Evolutionary conservation across 2,888 invertebrate genomes (phyloP), one percentile per base, ranked within the genome.

Genomic region (Callinectes sapidus): DNA sequence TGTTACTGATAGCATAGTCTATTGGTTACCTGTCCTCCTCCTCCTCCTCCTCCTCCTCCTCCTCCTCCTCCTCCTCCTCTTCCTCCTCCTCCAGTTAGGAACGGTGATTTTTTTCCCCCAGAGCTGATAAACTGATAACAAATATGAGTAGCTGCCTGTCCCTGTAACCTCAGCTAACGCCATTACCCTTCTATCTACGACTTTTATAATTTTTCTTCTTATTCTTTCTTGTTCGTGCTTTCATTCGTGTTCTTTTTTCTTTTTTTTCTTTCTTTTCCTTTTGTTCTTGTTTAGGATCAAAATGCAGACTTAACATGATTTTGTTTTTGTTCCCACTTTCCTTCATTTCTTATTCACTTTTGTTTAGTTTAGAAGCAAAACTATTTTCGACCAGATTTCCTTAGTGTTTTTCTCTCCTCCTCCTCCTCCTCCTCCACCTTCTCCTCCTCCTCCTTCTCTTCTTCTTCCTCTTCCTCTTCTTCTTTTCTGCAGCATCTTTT

Each of bases 41-140:
- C 66, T 23, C n/a, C n/a, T n/a, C n/a, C n/a, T n/a, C n/a, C 39
- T 39, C 39, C 39, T 39, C 39, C 39, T 39, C 39, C 48, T n/a
- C n/a, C n/a, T 71, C 28, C 71, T 28, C 71, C 71, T n/a, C 10
- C 48, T n/a, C n/a, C n/a, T 71, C 28, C 71, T 28, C 71, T 28
- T n/a, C 48, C 48, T n/a, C n/a, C 10, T 71, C 28, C 71, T 28
- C 71, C 71, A 23, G 71, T 10, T 28, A 28, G 1, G 71, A n/a
- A 71, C 71, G 28, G 28, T 71, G n/a, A 71, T 71, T 71, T 71
- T 71, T 71, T 71, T 71, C 71, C 32, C 35, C 35, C 35, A 32
- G 81, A 81, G 18, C 81, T 81, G 81, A 81, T 81, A 81, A 81
- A 35, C 81, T 81, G 81, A 81, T 81, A 81, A 81, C 35, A 81